Percentiles rank a stretch among this genome's conserved stretches.
These are phyloP conservation scores for Eulemur rubriventer DNA, from an alignment of 2,797 vertebrate species.

Conservation along the genomic window DNA sequence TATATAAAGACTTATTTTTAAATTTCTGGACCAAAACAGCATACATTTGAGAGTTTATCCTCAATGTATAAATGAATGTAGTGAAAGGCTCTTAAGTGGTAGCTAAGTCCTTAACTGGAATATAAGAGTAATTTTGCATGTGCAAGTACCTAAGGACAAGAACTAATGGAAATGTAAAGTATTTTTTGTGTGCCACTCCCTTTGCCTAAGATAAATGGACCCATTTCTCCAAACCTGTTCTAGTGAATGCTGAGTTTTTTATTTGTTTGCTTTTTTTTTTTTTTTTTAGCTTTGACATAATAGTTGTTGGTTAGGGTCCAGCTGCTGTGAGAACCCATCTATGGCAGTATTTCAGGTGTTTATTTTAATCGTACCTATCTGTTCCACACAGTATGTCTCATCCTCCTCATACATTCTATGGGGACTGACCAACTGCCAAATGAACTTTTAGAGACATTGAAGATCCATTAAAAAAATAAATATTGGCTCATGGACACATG, in stretches of 20 bases:
- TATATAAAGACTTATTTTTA: not conserved
- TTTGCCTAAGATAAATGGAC: not conserved
- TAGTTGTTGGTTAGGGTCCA: slow-evolving; percentile 7
- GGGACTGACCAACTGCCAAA: slow-evolving; percentile 1
- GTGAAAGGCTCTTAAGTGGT: not conserved
- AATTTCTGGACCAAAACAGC: not conserved
- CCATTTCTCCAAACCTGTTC: not conserved
- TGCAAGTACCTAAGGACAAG: slow-evolving; percentile 1
- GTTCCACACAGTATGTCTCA: not conserved
- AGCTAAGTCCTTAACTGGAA: not conserved
- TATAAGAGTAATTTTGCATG: not conserved
- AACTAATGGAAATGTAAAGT: slow-evolving; percentile 35
- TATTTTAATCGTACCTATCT: not conserved
- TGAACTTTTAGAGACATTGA: slow-evolving; percentile 24
- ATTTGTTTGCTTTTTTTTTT: not conserved
- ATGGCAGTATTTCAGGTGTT: slow-evolving; percentile 15
- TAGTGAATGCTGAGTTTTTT: slow-evolving; percentile 12
- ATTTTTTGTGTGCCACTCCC: not conserved
- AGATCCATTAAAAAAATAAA: slow-evolving; percentile 42
- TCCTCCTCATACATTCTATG: not conserved
- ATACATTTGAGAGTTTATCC: slow-evolving; percentile 26
- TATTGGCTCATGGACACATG: not conserved
- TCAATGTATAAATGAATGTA: not conserved
- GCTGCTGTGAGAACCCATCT: not conserved
- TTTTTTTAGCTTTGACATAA: not conserved